These are phyloP conservation scores for Manis crassicaudata DNA, from an alignment of 2,797 vertebrate species.

Conservation along the genomic window DNA sequence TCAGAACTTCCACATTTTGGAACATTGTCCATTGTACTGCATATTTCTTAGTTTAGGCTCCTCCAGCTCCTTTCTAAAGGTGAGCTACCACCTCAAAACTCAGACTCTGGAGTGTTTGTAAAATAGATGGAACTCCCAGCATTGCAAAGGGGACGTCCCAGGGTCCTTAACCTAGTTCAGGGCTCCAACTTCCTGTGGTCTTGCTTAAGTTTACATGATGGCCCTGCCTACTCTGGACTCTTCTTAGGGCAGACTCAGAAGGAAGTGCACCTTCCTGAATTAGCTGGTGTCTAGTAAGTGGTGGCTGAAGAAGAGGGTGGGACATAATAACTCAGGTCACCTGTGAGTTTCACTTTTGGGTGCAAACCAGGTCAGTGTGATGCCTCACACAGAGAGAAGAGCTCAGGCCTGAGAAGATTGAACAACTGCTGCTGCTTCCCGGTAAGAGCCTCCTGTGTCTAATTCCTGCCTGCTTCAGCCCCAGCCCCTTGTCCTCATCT, in stretches of 20 bases:
- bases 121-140: not conserved
- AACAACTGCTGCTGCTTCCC: not conserved
- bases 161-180: not conserved
- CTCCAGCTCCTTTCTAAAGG: not conserved
- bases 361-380: not conserved
- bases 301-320: constrained; percentile 21
- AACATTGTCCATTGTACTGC: not conserved
- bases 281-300: constrained; percentile 35
- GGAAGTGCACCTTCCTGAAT: constrained; percentile 50
- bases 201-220: constrained; percentile 16
- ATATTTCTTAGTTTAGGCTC: not conserved
- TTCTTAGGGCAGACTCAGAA: not conserved
- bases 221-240: not conserved
- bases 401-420: not conserved
- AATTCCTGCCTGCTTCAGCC: not conserved
- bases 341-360: constrained; percentile 43
- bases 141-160: not conserved
- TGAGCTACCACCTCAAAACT: not conserved
- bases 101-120: not conserved
- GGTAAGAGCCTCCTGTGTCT: constrained; percentile 39
- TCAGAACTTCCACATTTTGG: not conserved
- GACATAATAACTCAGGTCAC: not conserved
- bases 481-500: not conserved
- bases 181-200: not conserved
- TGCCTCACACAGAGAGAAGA: not conserved